These are phyloP conservation scores for Fringilla coelebs DNA, from an alignment of 2,797 vertebrate genomes.

Conservation along the genomic window DNA sequence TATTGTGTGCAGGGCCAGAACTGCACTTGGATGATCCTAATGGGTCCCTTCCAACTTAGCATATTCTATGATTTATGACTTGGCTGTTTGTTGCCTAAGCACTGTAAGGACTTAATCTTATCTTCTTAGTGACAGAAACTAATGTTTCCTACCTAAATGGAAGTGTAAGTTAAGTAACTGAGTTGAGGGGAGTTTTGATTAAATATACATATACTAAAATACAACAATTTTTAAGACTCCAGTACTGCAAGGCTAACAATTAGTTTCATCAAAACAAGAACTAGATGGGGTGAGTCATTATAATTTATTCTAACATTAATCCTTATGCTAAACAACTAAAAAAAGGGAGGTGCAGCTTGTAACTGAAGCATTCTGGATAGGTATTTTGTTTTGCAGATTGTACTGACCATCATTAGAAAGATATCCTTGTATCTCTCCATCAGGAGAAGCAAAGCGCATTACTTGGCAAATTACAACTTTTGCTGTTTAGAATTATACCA, in stretches of 20 bases:
- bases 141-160: background rate
- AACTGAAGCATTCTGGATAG: background rate
- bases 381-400: background rate
- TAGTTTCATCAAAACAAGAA: background rate
- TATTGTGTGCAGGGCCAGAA: background rate
- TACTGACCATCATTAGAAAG: background rate
- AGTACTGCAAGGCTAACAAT: background rate
- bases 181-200: background rate
- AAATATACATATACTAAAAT: background rate
- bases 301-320: background rate
- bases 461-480: background rate
- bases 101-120: background rate
- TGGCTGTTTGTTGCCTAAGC: background rate
- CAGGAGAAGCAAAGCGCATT: background rate
- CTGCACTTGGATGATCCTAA: background rate
- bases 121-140: background rate
- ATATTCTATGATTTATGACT: background rate
- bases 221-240: background rate
- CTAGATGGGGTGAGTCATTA: background rate
- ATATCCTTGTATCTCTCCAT: background rate
- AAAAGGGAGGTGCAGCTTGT: background rate
- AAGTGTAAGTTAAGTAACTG: background rate
- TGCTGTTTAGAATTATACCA: background rate
- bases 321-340: background rate
- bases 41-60: background rate